Evolutionary conservation across 2,888 invertebrate species (phyloP).

Genomic region (Sinopyrophorus schimmeli): DNA sequence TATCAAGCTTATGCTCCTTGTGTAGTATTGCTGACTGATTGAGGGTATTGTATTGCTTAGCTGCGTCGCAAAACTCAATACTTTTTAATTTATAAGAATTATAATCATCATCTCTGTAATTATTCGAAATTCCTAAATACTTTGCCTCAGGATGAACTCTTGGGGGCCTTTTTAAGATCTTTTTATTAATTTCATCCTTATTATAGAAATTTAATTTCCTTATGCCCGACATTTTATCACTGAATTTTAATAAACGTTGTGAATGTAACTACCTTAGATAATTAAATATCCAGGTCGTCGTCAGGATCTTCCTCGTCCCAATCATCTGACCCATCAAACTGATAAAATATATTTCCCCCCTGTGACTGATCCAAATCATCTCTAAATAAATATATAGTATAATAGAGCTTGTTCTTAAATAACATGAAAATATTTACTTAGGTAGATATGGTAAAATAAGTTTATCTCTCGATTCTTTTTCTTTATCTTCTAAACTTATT

Average conservation of each 20-base stretch:
- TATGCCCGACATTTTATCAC: not conserved
- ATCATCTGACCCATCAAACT: slow-evolving; percentile 78
- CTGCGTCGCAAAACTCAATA: slow-evolving; percentile 38
- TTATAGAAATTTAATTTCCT: no score
- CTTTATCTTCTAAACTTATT: slow-evolving; percentile 65
- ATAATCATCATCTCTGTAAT: slow-evolving; percentile 44
- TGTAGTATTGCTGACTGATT: slow-evolving; percentile 40
- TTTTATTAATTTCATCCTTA: slow-evolving; percentile 41
- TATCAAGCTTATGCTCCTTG: slow-evolving; percentile 37
- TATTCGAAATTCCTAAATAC: slow-evolving; percentile 39
- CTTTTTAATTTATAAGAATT: slow-evolving; percentile 42
- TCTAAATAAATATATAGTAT: not conserved
- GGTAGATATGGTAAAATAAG: slow-evolving; percentile 64
- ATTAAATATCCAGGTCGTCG: slow-evolving; percentile 76
- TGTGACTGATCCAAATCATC: slow-evolving; percentile 20
- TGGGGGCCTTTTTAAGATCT: slow-evolving; percentile 37
- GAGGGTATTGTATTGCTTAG: slow-evolving; percentile 39
- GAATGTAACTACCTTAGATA: no score
- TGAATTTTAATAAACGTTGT: no score
- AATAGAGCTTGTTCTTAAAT: not conserved
- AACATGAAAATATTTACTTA: slow-evolving; percentile 50
- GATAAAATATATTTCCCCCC: slow-evolving; percentile 71
- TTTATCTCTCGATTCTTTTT: slow-evolving; percentile 63
- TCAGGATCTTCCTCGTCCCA: slow-evolving; percentile 88
- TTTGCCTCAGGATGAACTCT: slow-evolving; percentile 36